Evolutionary conservation across 2,113 vertebrate species (phyloP).

Genomic region (Cyprinus carpio): DNA sequence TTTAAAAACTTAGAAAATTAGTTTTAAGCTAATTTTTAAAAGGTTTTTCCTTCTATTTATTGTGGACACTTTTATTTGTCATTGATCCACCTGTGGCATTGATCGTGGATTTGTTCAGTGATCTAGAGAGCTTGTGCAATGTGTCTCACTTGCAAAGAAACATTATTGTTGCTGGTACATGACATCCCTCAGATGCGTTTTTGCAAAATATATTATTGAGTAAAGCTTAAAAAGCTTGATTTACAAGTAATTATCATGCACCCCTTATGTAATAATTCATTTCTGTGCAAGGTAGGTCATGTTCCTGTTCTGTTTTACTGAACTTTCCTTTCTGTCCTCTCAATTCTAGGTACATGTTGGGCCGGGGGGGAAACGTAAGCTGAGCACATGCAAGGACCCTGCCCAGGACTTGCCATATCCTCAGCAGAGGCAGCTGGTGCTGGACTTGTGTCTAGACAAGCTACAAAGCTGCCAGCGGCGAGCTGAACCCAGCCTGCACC

Average conservation of each 20-base stretch:
- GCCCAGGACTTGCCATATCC: conserved; percentile 74
- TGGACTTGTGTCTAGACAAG: conserved; percentile 82
- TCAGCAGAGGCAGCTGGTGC: conserved; percentile 80
- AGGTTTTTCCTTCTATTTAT: neutral
- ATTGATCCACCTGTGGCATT: neutral
- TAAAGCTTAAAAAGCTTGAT: neutral
- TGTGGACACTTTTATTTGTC: neutral
- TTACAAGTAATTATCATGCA: neutral
- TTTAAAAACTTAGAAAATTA: neutral
- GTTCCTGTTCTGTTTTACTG: neutral
- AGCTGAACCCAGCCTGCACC: conserved; percentile 81
- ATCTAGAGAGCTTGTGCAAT: neutral
- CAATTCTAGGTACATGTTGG: conserved; percentile 77
- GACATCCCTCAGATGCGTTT: neutral
- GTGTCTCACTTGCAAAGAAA: neutral
- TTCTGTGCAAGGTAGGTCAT: neutral
- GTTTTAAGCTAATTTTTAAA: neutral
- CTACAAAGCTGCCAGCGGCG: conserved; percentile 76
- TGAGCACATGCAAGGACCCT: conserved; percentile 76
- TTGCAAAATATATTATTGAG: neutral
- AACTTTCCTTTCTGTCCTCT: neutral
- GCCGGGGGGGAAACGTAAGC: conserved; percentile 81
- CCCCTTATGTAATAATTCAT: neutral
- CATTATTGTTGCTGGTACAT: neutral
- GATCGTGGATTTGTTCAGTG: neutral